Base-by-base conservation (phyloP, 23 tunicate species). In the Trididemnum miniatum region DNA sequence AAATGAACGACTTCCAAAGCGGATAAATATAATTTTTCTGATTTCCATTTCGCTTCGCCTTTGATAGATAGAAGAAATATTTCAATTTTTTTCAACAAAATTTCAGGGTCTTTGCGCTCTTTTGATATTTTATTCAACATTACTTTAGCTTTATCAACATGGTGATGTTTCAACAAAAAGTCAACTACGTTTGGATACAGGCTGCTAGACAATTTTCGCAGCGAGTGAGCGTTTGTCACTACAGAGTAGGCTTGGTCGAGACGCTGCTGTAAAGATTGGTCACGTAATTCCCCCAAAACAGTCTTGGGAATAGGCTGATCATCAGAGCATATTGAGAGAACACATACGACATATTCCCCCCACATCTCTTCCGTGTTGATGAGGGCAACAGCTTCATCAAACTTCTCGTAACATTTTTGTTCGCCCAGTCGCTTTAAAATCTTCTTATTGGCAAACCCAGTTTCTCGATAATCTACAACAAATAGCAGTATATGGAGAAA, bases 291-390 rank as follows among this genome's bases (percentile, higher is more conserved):
- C 20, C 82, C 82, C 24, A 77, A 29, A 29, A 57, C 26, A 3
- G 25, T 3, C 7, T 2, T 74, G 44, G 67, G 12, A 1, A 1
- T 22, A 54, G 38, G 2, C 29, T 37, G 31, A 40, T 30, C 40
- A 3, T 52, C 18, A 2, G 7, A 36, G 60, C 77, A 69, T 1
- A 80, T 64, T 0, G 65, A 15, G 24, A 57, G 54, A 0, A 62
- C 29, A 60, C 72, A 80, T 7, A 72, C 65, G 59, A 92, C 57
- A 62, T 92, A 92, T 52, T 87, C 86, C 24, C 82, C 84, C 91
- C 91, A 92, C 89, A 92, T 92, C 51, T 83, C 88, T 7, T 75
- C 44, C 0, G 78, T 81, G 81, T 82, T 51, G 32, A 92, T 52
- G 7, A 78, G 81, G 0, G 26, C 59, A n/a, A 92, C 63, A 12